Evolutionary conservation across 1,140 invertebrate genomes (phyloP).

Genomic region (Frieseomelitta varia): DNA sequence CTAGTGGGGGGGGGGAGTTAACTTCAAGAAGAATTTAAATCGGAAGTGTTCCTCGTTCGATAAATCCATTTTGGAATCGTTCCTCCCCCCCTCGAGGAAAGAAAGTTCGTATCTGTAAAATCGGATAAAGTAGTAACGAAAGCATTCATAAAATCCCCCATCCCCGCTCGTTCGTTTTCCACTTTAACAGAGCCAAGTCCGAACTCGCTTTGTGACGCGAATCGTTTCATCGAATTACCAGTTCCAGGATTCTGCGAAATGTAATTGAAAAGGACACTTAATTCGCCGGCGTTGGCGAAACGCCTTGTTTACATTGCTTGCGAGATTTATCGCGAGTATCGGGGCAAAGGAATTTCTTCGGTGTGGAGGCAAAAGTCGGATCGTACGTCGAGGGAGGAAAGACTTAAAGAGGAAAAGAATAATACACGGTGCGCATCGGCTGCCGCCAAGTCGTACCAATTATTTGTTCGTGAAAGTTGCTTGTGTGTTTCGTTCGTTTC

Average conservation of each 20-base stretch:
- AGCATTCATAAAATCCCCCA: background rate
- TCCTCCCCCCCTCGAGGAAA: background rate
- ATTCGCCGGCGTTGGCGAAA: background rate
- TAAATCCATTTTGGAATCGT: background rate
- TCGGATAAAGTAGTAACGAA: background rate
- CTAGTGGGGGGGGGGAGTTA: background rate
- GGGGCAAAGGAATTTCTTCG: background rate
- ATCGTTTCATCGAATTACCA: background rate
- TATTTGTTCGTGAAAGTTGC: constrained; percentile 12
- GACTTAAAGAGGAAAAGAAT: background rate
- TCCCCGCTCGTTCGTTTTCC: background rate
- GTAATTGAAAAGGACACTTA: constrained; percentile 18
- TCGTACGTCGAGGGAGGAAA: background rate
- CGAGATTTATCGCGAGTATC: constrained; percentile 11
- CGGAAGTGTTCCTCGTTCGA: background rate
- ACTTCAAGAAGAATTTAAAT: background rate
- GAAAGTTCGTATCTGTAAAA: background rate
- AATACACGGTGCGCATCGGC: background rate
- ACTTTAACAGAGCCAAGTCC: background rate
- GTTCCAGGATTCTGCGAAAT: background rate
- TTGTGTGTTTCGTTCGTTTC: background rate
- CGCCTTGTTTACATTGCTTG: background rate
- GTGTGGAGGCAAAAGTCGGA: background rate
- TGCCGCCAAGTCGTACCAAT: background rate
- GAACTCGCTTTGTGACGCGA: background rate